phyloP scores from a whole-genome alignment of 2,888 invertebrate genomes.

The Parochlus steinenii region DNA sequence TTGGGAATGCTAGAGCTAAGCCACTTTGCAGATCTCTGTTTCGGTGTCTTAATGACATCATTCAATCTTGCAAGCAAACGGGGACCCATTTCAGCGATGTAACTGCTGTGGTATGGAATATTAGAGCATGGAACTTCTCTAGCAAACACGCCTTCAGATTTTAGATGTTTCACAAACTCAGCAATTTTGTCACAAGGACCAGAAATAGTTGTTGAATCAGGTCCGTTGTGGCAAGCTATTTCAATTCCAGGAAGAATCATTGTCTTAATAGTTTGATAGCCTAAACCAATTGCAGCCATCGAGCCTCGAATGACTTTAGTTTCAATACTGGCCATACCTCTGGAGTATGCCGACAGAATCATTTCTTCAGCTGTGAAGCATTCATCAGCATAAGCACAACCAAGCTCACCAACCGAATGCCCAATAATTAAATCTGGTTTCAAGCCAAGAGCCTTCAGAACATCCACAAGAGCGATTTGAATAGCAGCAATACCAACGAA shows the following conservation, averaged over 20 bases:
- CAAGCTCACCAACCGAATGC: constrained; percentile 83
- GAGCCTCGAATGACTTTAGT: constrained; percentile 47
- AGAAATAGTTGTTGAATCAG: constrained; percentile 65
- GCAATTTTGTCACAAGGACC: constrained; percentile 51
- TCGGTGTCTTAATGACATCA: constrained; percentile 42
- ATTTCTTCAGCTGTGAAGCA: constrained; percentile 68
- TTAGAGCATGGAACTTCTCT: constrained; percentile 62
- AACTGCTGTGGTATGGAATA: constrained; percentile 69
- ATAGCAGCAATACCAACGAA: constrained; percentile 62
- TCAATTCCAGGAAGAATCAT: constrained; percentile 46
- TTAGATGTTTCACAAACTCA: constrained; percentile 41
- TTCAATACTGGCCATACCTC: constrained; percentile 51
- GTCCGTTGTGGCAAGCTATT: constrained; percentile 67
- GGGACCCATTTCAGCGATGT: constrained; percentile 51
- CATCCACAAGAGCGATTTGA: constrained; percentile 37
- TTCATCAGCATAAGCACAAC: constrained; percentile 82
- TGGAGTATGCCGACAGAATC: constrained; percentile 59
- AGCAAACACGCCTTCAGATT: constrained; percentile 52
- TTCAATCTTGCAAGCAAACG: constrained; percentile 42
- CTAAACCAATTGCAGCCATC: constrained; percentile 68
- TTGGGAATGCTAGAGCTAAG: constrained; percentile 58
- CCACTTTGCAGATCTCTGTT: constrained; percentile 53
- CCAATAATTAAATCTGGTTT: constrained; percentile 38
- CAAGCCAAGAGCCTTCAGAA: constrained; percentile 34
- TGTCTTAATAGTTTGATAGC: constrained; percentile 31